Evolutionary conservation across 2,797 vertebrate genomes (phyloP), one percentile per base, ranked within the genome.

Genomic region (Halcyon chelicuti): DNA sequence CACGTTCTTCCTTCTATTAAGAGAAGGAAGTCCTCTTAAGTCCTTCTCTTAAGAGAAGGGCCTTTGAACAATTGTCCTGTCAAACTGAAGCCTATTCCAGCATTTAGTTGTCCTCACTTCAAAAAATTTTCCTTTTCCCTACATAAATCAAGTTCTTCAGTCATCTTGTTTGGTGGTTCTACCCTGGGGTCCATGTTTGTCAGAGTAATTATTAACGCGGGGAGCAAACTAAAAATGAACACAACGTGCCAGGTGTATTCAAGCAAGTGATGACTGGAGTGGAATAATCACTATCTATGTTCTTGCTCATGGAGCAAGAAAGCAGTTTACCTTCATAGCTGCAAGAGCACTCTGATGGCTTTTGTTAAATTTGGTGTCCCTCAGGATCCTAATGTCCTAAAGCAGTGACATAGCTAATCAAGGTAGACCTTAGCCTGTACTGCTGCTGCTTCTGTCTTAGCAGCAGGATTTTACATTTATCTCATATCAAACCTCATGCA

Each of bases 131-230:
- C n/a, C 12, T 42, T 2, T 2, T 55, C 9, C 7, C 3, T 40
- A 42, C 20, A 29, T n/a, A 73, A 62, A 49, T 35, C 20, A n/a
- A 4, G 0, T 46, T 52, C 11, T 72, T 3, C 5, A 72, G 10
- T 3, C 1, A 3, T 12, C 7, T 44, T 67, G 0, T 4, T 37
- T 61, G 23, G 6, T 47, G 5, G 5, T 42, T 31, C 4, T 37
- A 14, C 13, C 40, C 14, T 8, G 7, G 17, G 29, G 2, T 65
- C 21, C 55, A 6, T 4, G 3, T n/a, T 66, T 49, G 75, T 73
- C 12, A 51, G 37, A 73, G 29, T 8, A 81, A 77, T 74, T 54
- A 18, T 25, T 62, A 11, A 1, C 4, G 1, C 0, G 2, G 10
- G 7, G 16, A 75, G 5, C 2, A 88, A 71, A 79, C 10, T 21